phyloP scores from a whole-genome alignment of 2,888 invertebrate genomes.

The Apamea crenata region DNA sequence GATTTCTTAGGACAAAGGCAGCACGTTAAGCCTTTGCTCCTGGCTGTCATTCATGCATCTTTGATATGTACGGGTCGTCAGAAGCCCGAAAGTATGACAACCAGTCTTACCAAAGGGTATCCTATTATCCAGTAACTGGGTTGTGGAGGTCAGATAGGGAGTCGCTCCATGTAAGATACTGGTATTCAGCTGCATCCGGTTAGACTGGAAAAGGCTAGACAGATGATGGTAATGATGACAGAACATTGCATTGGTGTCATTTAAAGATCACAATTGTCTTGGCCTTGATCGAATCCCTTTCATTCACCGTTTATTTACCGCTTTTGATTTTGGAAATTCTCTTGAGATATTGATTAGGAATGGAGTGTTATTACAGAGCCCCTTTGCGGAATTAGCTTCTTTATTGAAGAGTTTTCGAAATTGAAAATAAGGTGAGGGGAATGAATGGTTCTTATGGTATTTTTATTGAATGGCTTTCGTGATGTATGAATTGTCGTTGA shows the following conservation, averaged over 20 bases:
- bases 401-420: constrained; percentile 31
- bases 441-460: background rate
- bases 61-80: no score
- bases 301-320: constrained; percentile 32
- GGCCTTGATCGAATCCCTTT: constrained; percentile 6
- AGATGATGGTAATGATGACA: no score
- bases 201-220: no score
- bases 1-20: background rate
- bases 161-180: no score
- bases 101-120: no score
- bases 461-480: constrained; percentile 17
- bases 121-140: no score
- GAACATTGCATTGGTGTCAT: background rate
- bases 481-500: background rate
- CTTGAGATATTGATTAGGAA: constrained; percentile 16
- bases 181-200: no score
- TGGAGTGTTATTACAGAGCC: constrained; percentile 14
- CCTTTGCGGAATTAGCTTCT: constrained; percentile 37
- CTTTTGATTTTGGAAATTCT: constrained; percentile 29
- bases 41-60: no score
- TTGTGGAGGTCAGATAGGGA: no score
- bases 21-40: no score
- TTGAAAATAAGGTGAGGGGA: constrained; percentile 1
- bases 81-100: no score
- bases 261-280: background rate